Evolutionary conservation across 2,797 vertebrate species (phyloP).

Genomic region (Potorous gilbertii): DNA sequence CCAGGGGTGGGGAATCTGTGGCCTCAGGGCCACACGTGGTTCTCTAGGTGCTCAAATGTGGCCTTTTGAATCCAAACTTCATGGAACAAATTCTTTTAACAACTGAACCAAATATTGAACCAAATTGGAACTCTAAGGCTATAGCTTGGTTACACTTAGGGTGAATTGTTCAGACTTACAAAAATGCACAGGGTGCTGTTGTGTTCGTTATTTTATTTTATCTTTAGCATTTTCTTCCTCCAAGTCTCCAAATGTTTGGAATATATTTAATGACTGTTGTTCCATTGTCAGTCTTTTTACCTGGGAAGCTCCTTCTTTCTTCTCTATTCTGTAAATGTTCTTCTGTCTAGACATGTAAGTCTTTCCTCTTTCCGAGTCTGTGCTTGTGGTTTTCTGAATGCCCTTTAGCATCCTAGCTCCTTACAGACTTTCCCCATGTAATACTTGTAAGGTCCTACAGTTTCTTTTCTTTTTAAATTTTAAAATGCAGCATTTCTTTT

Average conservation of each 20-base stretch:
- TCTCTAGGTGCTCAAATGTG: too few relatives aligned
- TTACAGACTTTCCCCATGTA: neutral
- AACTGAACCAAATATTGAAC: neutral
- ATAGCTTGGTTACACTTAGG: conserved; percentile 59
- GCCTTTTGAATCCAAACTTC: too few relatives aligned
- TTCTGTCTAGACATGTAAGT: conserved; percentile 43
- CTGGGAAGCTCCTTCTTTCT: conserved; percentile 50
- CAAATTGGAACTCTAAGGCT: conserved; percentile 48
- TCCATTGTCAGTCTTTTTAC: conserved; percentile 70
- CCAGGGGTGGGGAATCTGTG: too few relatives aligned
- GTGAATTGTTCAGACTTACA: conserved; percentile 71
- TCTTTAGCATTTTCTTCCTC: conserved; percentile 48
- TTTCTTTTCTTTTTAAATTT: neutral
- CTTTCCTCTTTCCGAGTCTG: neutral
- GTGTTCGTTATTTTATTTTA: conserved; percentile 49
- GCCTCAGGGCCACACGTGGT: too few relatives aligned
- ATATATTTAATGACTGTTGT: conserved; percentile 68
- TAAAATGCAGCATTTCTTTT: conserved; percentile 32
- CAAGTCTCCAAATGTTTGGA: conserved; percentile 69
- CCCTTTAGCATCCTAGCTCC: neutral
- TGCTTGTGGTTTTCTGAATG: conserved; percentile 14
- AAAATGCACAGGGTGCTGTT: conserved; percentile 44
- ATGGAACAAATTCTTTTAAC: too few relatives aligned
- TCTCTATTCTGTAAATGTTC: conserved; percentile 55
- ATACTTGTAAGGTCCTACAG: neutral